phyloP scores from a whole-genome alignment of 2,113 vertebrate genomes.

The Leptodactylus fuscus region DNA sequence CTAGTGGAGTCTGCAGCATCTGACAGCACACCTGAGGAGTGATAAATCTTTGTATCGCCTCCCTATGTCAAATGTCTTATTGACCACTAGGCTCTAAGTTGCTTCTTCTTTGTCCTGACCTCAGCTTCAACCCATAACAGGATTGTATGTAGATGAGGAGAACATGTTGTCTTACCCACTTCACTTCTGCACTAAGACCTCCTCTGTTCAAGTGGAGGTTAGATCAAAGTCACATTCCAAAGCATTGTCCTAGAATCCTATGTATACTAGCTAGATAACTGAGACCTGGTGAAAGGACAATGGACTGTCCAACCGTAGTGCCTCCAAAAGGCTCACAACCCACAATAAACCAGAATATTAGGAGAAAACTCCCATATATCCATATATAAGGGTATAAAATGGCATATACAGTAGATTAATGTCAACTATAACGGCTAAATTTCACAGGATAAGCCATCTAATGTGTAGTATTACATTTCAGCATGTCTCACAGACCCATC shows the following conservation, averaged over 20 bases:
- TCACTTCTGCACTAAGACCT: not conserved
- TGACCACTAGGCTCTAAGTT: slow-evolving; percentile 67
- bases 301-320: not conserved
- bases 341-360: not conserved
- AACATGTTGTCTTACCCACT: slow-evolving; percentile 29
- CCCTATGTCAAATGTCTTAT: slow-evolving; percentile 62
- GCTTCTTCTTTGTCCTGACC: slow-evolving; percentile 64
- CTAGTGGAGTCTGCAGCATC: slow-evolving; percentile 62
- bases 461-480: too few species aligned
- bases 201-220: slow-evolving; percentile 7
- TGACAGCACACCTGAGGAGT: slow-evolving; percentile 74
- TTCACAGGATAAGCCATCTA: too few species aligned
- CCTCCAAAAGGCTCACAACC: too few species aligned
- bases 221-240: slow-evolving; percentile 17
- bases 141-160: slow-evolving; percentile 63
- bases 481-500: too few species aligned
- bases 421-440: too few species aligned
- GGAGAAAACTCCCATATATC: not conserved
- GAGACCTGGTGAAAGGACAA: not conserved
- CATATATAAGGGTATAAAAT: too few species aligned
- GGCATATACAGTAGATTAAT: too few species aligned
- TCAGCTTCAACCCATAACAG: slow-evolving; percentile 65
- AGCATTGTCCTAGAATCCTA: not conserved
- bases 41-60: slow-evolving; percentile 72
- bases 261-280: not conserved